Conservation (phyloP, 2,797 vertebrate species). For the Spinibarbus caldwelli region DNA sequence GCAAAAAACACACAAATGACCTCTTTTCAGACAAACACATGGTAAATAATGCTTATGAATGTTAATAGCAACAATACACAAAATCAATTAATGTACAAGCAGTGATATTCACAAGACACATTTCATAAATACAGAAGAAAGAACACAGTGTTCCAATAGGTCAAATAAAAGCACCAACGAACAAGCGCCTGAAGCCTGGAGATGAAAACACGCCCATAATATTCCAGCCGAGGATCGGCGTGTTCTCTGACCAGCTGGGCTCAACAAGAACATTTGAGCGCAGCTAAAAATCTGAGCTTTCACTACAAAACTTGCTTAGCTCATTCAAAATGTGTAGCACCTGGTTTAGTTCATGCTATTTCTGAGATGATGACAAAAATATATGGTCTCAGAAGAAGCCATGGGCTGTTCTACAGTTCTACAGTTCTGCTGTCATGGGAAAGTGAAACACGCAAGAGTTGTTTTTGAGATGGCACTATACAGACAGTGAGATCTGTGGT, state of each 20-base stretch:
- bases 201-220: not conserved
- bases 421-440: not conserved
- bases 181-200: not conserved
- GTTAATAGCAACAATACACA: not conserved
- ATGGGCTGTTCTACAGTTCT: not conserved
- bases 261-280: constrained; percentile 7
- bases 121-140: not conserved
- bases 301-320: not conserved
- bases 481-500: constrained; percentile 7
- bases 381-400: not conserved
- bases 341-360: constrained; percentile 18
- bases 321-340: constrained; percentile 32
- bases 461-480: not conserved
- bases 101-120: not conserved
- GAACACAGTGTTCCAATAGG: not conserved
- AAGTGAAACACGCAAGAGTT: not conserved
- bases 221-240: not conserved
- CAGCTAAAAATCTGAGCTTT: constrained; percentile 34
- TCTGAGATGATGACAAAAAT: not conserved
- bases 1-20: not conserved
- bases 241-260: constrained; percentile 21
- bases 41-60: not conserved
- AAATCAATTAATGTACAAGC: not conserved
- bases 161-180: not conserved
- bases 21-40: not conserved